phyloP scores from a whole-genome alignment of 2,797 vertebrate species.

The Danio kyathit region DNA sequence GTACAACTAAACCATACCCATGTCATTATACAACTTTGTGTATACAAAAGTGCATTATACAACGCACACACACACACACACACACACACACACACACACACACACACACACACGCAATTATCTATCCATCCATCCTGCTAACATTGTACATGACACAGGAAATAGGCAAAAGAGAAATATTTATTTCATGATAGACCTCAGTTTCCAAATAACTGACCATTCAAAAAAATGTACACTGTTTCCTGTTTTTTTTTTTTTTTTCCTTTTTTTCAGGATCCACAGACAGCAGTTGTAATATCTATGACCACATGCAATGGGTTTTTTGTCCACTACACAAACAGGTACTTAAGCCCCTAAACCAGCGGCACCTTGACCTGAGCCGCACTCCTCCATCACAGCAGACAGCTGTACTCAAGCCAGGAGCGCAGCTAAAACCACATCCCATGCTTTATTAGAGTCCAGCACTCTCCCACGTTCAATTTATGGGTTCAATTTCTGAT shows the following conservation, averaged over 20 bases:
- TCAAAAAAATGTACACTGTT: slow-evolving; percentile 80
- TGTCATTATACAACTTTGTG: too few relatives aligned
- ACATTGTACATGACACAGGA: not conserved
- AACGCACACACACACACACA: too few relatives aligned
- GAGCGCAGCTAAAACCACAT: slow-evolving; percentile 60
- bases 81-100: too few relatives aligned
- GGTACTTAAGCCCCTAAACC: slow-evolving; percentile 68
- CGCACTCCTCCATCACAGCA: slow-evolving; percentile 12
- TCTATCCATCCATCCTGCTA: not conserved
- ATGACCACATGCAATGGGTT: slow-evolving; percentile 84
- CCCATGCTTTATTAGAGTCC: slow-evolving; percentile 46
- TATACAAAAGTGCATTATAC: too few relatives aligned
- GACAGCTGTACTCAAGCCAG: slow-evolving; percentile 41
- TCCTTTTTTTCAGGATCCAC: slow-evolving; percentile 68
- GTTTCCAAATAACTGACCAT: slow-evolving; percentile 80
- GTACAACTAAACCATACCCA: too few relatives aligned
- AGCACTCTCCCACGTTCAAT: slow-evolving; percentile 45
- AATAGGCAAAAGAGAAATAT: slow-evolving; percentile 80
- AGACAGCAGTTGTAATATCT: slow-evolving; percentile 79
- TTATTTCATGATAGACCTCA: slow-evolving; percentile 86
- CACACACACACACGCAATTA: too few relatives aligned
- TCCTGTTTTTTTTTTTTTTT: slow-evolving; percentile 62
- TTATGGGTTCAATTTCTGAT: slow-evolving; percentile 45
- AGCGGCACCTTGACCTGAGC: slow-evolving; percentile 36
- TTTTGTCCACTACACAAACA: slow-evolving; percentile 78